Conservation (phyloP, 1,140 invertebrate species). For the Holotrichia oblita region DNA sequence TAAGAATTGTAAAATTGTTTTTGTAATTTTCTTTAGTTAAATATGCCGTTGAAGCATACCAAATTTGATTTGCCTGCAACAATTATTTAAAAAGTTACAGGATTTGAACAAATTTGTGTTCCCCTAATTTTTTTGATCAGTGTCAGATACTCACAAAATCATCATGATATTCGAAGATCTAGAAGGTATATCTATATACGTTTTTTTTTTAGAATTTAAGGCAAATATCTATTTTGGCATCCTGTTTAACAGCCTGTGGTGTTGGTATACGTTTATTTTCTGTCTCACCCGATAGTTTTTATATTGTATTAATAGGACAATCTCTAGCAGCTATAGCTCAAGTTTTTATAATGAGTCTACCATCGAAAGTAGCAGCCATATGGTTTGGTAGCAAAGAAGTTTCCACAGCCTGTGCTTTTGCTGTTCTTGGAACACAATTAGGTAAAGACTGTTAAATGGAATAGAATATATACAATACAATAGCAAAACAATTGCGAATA, state of each 20-base stretch:
- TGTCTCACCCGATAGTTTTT: constrained; percentile 68
- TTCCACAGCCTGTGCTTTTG: constrained; percentile 79
- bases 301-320: constrained; percentile 74
- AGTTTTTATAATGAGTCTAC: constrained; percentile 77
- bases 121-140: no score
- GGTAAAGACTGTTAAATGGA: constrained; percentile 49
- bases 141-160: no score
- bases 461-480: no score
- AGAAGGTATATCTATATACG: no score
- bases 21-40: no score
- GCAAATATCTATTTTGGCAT: constrained; percentile 59
- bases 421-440: constrained; percentile 83
- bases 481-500: no score
- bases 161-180: no score
- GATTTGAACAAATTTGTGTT: no score
- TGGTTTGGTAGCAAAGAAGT: constrained; percentile 69
- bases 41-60: no score
- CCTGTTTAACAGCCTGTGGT: constrained; percentile 69
- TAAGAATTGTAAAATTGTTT: no score
- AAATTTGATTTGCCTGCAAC: no score
- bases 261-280: constrained; percentile 71
- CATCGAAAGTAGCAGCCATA: constrained; percentile 74
- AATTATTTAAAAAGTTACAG: no score
- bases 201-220: constrained; percentile 59
- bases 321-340: constrained; percentile 73